phyloP scores from a whole-genome alignment of 1,140 invertebrate genomes.

The Pogonognathellus flavescens region DNA sequence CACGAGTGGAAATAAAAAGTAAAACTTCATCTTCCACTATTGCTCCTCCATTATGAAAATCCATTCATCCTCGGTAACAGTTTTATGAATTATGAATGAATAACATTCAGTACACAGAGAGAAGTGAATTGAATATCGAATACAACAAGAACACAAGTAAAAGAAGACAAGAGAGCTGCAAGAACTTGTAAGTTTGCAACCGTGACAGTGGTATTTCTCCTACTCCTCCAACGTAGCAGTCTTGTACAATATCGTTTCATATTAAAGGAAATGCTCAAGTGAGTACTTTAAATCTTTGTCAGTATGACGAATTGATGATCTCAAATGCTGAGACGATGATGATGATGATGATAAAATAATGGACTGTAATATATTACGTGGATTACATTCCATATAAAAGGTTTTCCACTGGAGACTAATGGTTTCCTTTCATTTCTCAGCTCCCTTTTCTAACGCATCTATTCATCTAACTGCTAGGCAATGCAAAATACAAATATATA shows the following conservation, averaged over 20 bases:
- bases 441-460: slow-evolving; percentile 39
- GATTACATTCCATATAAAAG: slow-evolving; percentile 50
- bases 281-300: slow-evolving; percentile 49
- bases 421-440: slow-evolving; percentile 44
- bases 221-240: no score
- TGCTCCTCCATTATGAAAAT: slow-evolving; percentile 43
- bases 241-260: background rate
- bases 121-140: background rate
- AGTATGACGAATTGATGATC: slow-evolving; percentile 50
- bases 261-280: slow-evolving; percentile 40
- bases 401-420: slow-evolving; percentile 38
- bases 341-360: slow-evolving; percentile 50
- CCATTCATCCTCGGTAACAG: slow-evolving; percentile 45
- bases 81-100: slow-evolving; percentile 51
- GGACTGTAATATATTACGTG: slow-evolving; percentile 50
- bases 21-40: background rate
- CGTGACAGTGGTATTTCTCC: no score
- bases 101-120: background rate
- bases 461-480: background rate
- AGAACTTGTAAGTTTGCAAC: no score
- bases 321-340: slow-evolving; percentile 45
- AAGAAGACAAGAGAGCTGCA: background rate
- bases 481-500: slow-evolving; percentile 24
- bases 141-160: background rate
- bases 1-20: slow-evolving; percentile 31